These are phyloP conservation scores for Camptogramma bilineatum DNA, from an alignment of 2,888 invertebrate genomes.

Conservation along the genomic window DNA sequence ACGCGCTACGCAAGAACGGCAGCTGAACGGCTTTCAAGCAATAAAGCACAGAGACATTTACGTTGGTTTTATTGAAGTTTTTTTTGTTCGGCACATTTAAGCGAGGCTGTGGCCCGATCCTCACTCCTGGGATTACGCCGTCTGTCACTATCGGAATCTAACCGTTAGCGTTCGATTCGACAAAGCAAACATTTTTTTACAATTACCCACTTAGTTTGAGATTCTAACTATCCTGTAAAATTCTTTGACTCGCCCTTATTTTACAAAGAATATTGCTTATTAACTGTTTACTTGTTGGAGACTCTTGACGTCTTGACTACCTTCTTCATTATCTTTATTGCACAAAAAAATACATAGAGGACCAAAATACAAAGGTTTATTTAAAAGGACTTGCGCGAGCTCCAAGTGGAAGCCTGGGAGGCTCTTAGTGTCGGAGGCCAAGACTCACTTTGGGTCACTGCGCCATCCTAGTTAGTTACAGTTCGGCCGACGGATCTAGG, in stretches of 20 bases:
- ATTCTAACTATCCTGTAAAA: background rate
- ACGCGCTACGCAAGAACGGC: slow-evolving; percentile 59
- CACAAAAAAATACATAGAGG: no score
- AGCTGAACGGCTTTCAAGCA: slow-evolving; percentile 71
- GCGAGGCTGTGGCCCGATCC: slow-evolving; percentile 59
- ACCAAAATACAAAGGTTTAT: no score
- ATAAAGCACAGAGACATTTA: slow-evolving; percentile 73
- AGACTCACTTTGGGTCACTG: no score
- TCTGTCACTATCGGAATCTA: slow-evolving; percentile 43
- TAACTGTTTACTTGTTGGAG: no score
- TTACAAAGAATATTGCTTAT: no score
- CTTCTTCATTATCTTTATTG: no score
- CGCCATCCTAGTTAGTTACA: no score
- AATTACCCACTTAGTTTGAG: background rate
- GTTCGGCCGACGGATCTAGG: no score
- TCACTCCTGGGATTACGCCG: slow-evolving; percentile 50
- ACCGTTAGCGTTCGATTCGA: background rate
- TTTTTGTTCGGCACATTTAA: slow-evolving; percentile 69
- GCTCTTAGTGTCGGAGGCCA: no score
- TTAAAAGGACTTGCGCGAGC: no score
- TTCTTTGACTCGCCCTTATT: background rate
- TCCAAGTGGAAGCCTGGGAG: no score
- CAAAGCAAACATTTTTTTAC: background rate
- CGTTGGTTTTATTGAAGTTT: slow-evolving; percentile 71
- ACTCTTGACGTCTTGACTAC: no score